phyloP scores from a whole-genome alignment of 2,797 vertebrate species.

The Melanotaenia nigrans region DNA sequence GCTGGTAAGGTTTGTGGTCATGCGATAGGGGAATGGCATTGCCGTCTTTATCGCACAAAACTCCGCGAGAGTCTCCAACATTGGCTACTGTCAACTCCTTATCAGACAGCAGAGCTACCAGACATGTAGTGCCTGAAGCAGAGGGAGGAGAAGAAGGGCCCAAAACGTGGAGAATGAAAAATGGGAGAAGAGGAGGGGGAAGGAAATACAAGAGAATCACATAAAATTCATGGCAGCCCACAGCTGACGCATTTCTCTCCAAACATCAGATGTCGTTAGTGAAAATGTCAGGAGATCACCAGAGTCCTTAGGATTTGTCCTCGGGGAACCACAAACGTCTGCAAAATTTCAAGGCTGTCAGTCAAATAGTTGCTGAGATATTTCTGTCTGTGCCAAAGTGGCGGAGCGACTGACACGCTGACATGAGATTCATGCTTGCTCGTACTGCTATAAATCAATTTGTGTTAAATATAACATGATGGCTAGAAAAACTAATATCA shows the following conservation, averaged over 20 bases:
- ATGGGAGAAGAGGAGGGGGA: neutral
- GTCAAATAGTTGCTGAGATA: conserved; percentile 7
- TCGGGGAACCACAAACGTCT: conserved; percentile 2
- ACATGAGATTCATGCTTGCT: neutral
- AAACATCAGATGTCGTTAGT: conserved; percentile 2
- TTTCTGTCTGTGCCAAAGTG: conserved; percentile 17
- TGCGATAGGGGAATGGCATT: conserved; percentile 97
- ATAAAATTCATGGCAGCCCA: neutral
- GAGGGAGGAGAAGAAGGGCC: neutral
- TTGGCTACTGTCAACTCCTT: conserved; percentile 97
- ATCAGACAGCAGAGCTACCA: conserved; percentile 94
- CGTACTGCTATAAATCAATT: neutral
- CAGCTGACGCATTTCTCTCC: neutral
- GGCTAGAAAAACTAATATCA: neutral
- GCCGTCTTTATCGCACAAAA: conserved; percentile 96
- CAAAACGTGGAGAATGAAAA: no score
- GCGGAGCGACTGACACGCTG: neutral
- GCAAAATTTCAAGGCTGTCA: conserved; percentile 9
- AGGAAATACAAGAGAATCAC: neutral
- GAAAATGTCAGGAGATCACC: conserved; percentile 5
- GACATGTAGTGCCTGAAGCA: conserved; percentile 85
- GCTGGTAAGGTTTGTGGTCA: conserved; percentile 99
- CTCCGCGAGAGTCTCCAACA: conserved; percentile 95
- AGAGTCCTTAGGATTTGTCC: neutral
- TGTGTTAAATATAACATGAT: neutral